Conservation (phyloP, 2,888 invertebrate species). For the Schizotus pectinicornis region DNA sequence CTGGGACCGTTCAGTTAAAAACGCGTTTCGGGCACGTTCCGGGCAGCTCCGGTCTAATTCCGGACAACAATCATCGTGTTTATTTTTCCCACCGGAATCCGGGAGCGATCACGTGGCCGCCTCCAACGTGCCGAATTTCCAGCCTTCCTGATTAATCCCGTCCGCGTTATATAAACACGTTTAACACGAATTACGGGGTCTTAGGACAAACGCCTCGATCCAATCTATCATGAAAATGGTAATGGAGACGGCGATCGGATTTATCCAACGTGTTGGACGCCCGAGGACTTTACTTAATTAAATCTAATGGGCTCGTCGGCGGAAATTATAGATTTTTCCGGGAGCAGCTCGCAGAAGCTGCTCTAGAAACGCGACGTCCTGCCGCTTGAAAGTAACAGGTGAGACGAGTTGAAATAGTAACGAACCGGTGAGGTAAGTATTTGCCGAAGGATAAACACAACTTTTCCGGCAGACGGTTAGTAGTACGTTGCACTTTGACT, state of each 20-base stretch:
- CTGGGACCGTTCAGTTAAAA: conserved; percentile 9
- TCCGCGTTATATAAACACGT: conserved; percentile 14
- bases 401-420: not conserved
- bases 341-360: not conserved
- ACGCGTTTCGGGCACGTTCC: conserved; percentile 9
- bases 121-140: conserved; percentile 20
- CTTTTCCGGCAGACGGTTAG: conserved; percentile 28
- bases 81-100: conserved; percentile 6
- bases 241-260: conserved; percentile 1
- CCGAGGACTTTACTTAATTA: conserved; percentile 7
- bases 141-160: conserved; percentile 13
- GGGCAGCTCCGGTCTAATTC: not conserved
- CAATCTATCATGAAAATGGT: conserved; percentile 21
- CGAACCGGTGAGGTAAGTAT: not conserved
- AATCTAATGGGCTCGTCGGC: conserved; percentile 5
- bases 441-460: not conserved
- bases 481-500: conserved; percentile 49
- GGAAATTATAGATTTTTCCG: conserved; percentile 2
- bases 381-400: conserved; percentile 6
- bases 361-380: not conserved
- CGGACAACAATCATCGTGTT: conserved; percentile 7
- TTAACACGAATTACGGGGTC: conserved; percentile 11
- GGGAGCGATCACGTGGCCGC: conserved; percentile 8
- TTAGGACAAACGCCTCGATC: conserved; percentile 9
- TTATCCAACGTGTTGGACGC: not conserved